phyloP scores from a whole-genome alignment of 1,140 invertebrate species.

The Drosophila pallidifrons region DNA sequence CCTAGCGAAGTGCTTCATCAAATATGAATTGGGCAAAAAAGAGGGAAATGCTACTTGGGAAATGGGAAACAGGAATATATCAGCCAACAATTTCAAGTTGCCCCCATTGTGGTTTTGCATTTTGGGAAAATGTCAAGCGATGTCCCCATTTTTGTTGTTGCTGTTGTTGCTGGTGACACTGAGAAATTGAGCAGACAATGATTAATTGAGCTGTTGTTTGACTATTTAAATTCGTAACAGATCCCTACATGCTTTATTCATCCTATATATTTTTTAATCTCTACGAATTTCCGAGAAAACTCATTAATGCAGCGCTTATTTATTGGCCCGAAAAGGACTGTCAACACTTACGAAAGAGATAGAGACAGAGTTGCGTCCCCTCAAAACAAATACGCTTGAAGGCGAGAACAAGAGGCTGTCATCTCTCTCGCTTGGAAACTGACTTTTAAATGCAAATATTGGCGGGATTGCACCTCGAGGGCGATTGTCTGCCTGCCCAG shows the following conservation, averaged over 20 bases:
- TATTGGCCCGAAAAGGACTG: constrained; percentile 46
- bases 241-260: background rate
- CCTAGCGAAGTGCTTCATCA: constrained; percentile 69
- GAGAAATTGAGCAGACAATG: constrained; percentile 75
- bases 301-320: constrained; percentile 72
- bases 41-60: background rate
- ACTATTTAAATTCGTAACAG: constrained; percentile 57
- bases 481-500: constrained; percentile 53
- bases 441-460: constrained; percentile 71
- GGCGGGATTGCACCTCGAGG: constrained; percentile 40
- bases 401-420: background rate
- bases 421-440: constrained; percentile 20
- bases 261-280: constrained; percentile 19
- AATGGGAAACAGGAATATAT: too few relatives aligned
- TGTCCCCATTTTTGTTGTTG: constrained; percentile 1
- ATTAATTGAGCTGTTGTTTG: constrained; percentile 71
- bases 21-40: constrained; percentile 62
- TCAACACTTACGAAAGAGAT: constrained; percentile 58
- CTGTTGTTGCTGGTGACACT: constrained; percentile 41
- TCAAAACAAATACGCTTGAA: constrained; percentile 27
- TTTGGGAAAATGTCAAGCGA: constrained; percentile 39
- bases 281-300: constrained; percentile 58
- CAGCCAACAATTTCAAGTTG: constrained; percentile 6
- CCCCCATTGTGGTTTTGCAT: constrained; percentile 23
- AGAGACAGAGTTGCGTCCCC: constrained; percentile 1